phyloP scores from a whole-genome alignment of 92 coral and sea anemone species.

The Porites rus region DNA sequence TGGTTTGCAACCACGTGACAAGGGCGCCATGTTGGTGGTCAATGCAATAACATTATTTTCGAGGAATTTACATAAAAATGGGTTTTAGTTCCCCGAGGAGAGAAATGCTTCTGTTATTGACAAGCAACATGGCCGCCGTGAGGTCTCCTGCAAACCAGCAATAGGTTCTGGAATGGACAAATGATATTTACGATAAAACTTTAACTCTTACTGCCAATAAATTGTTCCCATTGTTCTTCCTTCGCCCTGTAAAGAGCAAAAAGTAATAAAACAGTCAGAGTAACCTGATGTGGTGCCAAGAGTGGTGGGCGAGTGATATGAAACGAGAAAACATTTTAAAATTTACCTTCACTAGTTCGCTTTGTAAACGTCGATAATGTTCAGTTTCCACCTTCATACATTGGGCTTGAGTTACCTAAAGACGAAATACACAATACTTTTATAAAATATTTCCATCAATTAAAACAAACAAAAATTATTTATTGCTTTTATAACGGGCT shows the following conservation, averaged over 20 bases:
- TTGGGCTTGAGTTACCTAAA: conserved; percentile 89
- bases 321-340: not conserved
- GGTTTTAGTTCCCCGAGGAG: no score
- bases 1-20: no score
- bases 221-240: conserved; percentile 98
- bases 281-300: not conserved
- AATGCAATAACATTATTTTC: no score
- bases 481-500: no score
- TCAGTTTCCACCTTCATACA: conserved; percentile 96
- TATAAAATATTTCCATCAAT: no score
- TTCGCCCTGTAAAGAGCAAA: conserved; percentile 69
- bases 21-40: no score
- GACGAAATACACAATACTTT: not conserved
- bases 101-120: no score
- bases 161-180: not conserved
- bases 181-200: conserved; percentile 23
- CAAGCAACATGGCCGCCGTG: no score
- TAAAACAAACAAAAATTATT: no score
- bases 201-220: conserved; percentile 89
- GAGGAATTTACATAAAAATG: no score
- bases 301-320: not conserved
- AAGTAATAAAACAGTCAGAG: not conserved
- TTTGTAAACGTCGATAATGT: conserved; percentile 92
- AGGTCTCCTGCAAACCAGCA: no score
- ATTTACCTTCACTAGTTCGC: conserved; percentile 80